Evolutionary conservation across 2,888 invertebrate species (phyloP), one percentile per base, ranked within the genome.

Genomic region (Fragum sueziense): DNA sequence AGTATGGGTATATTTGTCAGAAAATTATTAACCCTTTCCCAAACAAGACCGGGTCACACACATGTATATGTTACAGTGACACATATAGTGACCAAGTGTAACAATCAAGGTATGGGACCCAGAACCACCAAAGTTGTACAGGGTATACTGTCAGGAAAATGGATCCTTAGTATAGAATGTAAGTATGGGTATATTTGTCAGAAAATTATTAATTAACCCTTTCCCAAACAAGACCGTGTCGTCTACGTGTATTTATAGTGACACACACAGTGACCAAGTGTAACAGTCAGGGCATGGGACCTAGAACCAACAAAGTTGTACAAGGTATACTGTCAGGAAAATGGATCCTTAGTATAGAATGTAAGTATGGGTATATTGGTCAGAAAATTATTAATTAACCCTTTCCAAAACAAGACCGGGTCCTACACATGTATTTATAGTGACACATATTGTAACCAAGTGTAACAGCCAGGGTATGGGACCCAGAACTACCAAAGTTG

Each of bases 391-490:
- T n/a, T n/a, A n/a, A n/a, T n/a, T n/a, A n/a, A n/a, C n/a, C n/a
- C n/a, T n/a, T n/a, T n/a, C n/a, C n/a, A n/a, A n/a, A n/a, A n/a
- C n/a, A n/a, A n/a, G n/a, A n/a, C n/a, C n/a, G n/a, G n/a, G n/a
- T n/a, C n/a, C n/a, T n/a, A n/a, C n/a, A n/a, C n/a, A n/a, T n/a
- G n/a, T n/a, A n/a, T n/a, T 85, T 90, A 59, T 88, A 93, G 95
- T 96, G 0, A 95, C 95, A 0, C 95, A 96, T 91, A 92, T 96
- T 2, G 90, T 96, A 29, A 95, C 95, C 0, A 94, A 95, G 65
- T 91, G 94, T 0, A 94, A 95, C 79, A 91, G 93, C 7, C 92
- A 94, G 1, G 90, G 94, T 7, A 87, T 90, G 82, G 93, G 93
- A 82, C 91, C 91, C 0, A 85, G 93, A 0, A 95, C 94, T 14